Evolutionary conservation across 2,797 vertebrate species (phyloP), one percentile per base, ranked within the genome.

Genomic region (Propithecus deckenii): DNA sequence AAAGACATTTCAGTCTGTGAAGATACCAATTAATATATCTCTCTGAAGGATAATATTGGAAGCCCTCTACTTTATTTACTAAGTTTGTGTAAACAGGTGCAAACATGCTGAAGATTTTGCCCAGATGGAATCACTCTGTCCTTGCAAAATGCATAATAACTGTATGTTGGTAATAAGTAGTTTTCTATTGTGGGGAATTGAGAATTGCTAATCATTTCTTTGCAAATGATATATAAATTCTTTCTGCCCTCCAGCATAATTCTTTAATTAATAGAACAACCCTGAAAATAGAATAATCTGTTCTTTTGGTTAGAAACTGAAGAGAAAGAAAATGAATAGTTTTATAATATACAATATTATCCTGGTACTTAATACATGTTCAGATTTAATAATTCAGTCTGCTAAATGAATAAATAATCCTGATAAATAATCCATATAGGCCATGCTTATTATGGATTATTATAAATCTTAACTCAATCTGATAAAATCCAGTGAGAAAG

Each of bases 331-430:
- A 86, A 91, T 83, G 30, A 86, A 63, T 38, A 61, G 22, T 75
- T 86, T 90, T 41, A 69, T 57, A 74, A 65, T 7, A 86, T 48
- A 71, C 15, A 71, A 25, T 55, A 55, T 79, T 52, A 48, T 59
- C 13, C 41, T 59, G 12, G 18, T 74, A 59, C 1, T 80, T 90
- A 87, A 72, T 65, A 72, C 32, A 32, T 67, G 28, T 43, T 74
- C 38, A 81, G 65, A 93, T 72, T 80, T 17, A 85, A 18, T 57
- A 55, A 86, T 90, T 86, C 32, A 84, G n/a, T 80, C 75, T 96
- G 50, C 22, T 94, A 72, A 85, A 55, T 35, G 30, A 76, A 76
- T 85, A 35, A 85, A 86, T 43, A 55, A 67, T 61, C 10, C 20
- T 55, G 71, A 43, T 63, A 86, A 83, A 71, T 22, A 55, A 65